A percentile compares a stretch with the other conserved stretches of the same genome.
phyloP scores from a whole-genome alignment of 2,113 vertebrate species.

The Oryzias curvinotus region DNA sequence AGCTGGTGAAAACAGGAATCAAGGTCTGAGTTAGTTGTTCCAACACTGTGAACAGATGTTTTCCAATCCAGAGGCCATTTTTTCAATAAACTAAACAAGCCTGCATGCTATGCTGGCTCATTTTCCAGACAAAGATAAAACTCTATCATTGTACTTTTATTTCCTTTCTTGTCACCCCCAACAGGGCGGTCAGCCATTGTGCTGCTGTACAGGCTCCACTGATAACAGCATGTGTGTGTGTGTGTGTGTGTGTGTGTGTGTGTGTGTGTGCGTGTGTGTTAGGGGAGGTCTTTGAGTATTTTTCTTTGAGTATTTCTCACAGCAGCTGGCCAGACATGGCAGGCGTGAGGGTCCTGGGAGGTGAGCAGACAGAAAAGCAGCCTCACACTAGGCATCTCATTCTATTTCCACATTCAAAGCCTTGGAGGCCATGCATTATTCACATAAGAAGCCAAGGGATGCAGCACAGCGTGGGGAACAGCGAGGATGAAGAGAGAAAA shows the following conservation, averaged over 20 bases:
- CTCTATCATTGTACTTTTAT: slow-evolving; percentile 6
- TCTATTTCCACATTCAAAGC: slow-evolving; percentile 27
- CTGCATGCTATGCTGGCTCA: slow-evolving; percentile 35
- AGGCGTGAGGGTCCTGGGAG: slow-evolving; percentile 35
- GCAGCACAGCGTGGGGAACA: slow-evolving; percentile 29
- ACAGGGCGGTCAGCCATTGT: background rate
- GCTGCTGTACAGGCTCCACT: slow-evolving; percentile 7
- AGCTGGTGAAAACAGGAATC: slow-evolving; percentile 2
- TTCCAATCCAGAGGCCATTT: slow-evolving; percentile 28
- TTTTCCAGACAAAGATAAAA: slow-evolving; percentile 42
- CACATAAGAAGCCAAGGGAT: slow-evolving; percentile 36
- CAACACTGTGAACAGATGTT: slow-evolving; percentile 40
- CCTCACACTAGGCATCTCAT: slow-evolving; percentile 21
- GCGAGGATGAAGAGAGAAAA: slow-evolving; percentile 3
- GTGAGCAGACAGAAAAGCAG: slow-evolving; percentile 35
- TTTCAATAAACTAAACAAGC: slow-evolving; percentile 40
- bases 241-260: slow-evolving; percentile 6
- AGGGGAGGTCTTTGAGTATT: slow-evolving; percentile 40
- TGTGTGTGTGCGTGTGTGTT: slow-evolving; percentile 5
- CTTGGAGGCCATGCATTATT: slow-evolving; percentile 60
- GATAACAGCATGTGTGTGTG: slow-evolving; percentile 3
- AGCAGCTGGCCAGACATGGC: slow-evolving; percentile 30
- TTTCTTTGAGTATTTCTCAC: slow-evolving; percentile 12
- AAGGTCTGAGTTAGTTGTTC: background rate
- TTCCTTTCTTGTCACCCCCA: slow-evolving; percentile 13